These are phyloP conservation scores for Drosophila lini DNA, from an alignment of 1,140 invertebrate genomes.

Conservation along the genomic window DNA sequence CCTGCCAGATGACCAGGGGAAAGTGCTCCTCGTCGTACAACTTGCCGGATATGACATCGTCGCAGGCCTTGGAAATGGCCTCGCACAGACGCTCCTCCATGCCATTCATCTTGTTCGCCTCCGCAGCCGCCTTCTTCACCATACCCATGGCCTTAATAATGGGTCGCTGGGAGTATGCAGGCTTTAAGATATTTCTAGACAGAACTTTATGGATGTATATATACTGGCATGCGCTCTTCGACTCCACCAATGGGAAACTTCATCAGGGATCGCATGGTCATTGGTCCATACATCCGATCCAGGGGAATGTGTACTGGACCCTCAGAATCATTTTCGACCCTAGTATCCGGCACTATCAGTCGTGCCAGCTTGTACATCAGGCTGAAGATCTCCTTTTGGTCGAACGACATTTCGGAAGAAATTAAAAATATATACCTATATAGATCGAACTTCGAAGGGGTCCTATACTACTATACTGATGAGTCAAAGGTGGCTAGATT, in stretches of 20 bases:
- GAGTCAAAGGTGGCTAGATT: constrained; percentile 24
- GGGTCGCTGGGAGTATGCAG: constrained; percentile 87
- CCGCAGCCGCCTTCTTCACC: constrained; percentile 97
- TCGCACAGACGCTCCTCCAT: constrained; percentile 94
- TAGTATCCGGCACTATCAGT: constrained; percentile 70
- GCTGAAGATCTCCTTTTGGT: constrained; percentile 64
- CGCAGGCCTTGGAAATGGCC: constrained; percentile 95
- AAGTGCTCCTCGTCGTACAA: constrained; percentile 96
- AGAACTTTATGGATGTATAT: background rate
- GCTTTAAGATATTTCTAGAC: background rate
- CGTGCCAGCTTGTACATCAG: constrained; percentile 67
- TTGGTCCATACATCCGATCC: constrained; percentile 98
- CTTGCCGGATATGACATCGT: constrained; percentile 98
- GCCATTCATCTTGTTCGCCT: constrained; percentile 96
- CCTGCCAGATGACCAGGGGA: constrained; percentile 99
- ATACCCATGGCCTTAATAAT: constrained; percentile 97
- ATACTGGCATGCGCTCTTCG: constrained; percentile 95
- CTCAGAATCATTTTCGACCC: constrained; percentile 95
- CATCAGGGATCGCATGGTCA: constrained; percentile 96
- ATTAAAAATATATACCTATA: constrained; percentile 1
- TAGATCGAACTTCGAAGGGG: too few relatives aligned
- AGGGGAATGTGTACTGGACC: constrained; percentile 96
- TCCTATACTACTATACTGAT: background rate
- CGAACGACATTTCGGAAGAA: constrained; percentile 63
- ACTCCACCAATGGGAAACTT: constrained; percentile 98